phyloP scores from a whole-genome alignment of 2,113 vertebrate species.

The Pica pica region DNA sequence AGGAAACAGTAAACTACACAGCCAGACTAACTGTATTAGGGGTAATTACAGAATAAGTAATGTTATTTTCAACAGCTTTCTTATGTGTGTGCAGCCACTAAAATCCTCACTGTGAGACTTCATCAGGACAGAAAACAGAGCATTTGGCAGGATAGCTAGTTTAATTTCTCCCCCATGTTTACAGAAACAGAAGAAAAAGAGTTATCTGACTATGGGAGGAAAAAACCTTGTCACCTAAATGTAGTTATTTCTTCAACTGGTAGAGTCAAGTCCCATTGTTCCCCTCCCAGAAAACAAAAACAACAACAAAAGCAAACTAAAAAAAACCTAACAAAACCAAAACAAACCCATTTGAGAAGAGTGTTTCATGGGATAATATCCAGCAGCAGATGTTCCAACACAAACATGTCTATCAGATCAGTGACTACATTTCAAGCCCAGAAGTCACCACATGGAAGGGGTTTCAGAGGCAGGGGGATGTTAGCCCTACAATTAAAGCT shows the following conservation, averaged over 20 bases:
- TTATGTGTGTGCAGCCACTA: conserved; percentile 32
- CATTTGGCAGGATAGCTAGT: conserved; percentile 23
- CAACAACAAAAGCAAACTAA: background rate
- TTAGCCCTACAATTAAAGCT: conserved; percentile 67
- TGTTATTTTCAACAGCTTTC: conserved; percentile 17
- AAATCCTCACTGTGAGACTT: conserved; percentile 26
- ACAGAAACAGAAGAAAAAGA: conserved; percentile 16
- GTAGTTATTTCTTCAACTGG: conserved; percentile 12
- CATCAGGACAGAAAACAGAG: conserved; percentile 43
- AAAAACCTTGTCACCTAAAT: conserved; percentile 9
- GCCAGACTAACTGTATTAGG: conserved; percentile 17
- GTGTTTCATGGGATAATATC: conserved; percentile 15
- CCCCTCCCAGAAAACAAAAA: background rate
- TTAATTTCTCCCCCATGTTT: conserved; percentile 37
- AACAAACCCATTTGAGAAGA: background rate
- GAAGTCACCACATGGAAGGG: conserved; percentile 42
- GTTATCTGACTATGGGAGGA: background rate
- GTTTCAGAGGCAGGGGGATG: conserved; percentile 60
- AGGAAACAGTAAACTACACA: conserved; percentile 16
- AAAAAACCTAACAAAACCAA: background rate
- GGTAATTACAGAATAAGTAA: background rate
- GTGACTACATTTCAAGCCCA: conserved; percentile 49
- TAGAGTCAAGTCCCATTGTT: background rate
- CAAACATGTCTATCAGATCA: conserved; percentile 39
- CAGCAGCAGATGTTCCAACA: conserved; percentile 55